These are phyloP conservation scores for Steinernema khuongi DNA, from an alignment of 1,140 invertebrate genomes.

Conservation along the genomic window DNA sequence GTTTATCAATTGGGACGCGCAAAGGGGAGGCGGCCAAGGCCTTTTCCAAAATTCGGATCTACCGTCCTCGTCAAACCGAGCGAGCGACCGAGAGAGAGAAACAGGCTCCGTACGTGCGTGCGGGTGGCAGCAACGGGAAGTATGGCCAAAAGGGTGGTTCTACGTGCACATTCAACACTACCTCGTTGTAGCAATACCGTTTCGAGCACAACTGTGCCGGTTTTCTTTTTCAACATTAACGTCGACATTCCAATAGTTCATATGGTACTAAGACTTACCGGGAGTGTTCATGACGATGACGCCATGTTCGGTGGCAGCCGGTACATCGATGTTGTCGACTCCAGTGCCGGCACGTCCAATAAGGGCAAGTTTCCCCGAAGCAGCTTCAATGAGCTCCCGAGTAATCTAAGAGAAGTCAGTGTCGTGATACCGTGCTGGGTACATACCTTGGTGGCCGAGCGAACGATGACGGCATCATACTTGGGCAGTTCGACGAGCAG, in stretches of 20 bases:
- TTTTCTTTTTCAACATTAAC: too few relatives aligned
- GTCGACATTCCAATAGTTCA: too few relatives aligned
- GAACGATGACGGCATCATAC: conserved; percentile 83
- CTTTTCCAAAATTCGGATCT: background rate
- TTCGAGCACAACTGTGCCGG: too few relatives aligned
- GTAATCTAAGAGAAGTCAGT: conserved; percentile 65
- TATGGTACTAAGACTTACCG: conserved; percentile 29
- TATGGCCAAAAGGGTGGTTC: background rate
- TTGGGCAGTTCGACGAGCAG: conserved; percentile 74
- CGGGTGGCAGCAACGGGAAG: too few relatives aligned
- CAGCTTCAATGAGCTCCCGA: conserved; percentile 72
- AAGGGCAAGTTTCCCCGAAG: conserved; percentile 67
- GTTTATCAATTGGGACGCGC: conserved; percentile 16
- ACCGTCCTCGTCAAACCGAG: background rate
- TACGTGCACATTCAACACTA: too few relatives aligned
- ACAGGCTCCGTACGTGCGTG: too few relatives aligned
- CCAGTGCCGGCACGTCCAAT: conserved; percentile 90
- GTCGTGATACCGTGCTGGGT: background rate
- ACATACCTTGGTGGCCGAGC: conserved; percentile 81
- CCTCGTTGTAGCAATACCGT: too few relatives aligned
- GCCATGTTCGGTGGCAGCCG: conserved; percentile 75
- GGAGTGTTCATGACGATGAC: conserved; percentile 79
- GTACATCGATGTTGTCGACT: conserved; percentile 91
- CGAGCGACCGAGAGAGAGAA: background rate
- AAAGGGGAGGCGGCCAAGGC: conserved; percentile 11